Evolutionary conservation across 1,140 invertebrate genomes (phyloP).

Genomic region (Drosophila prosaltans): DNA sequence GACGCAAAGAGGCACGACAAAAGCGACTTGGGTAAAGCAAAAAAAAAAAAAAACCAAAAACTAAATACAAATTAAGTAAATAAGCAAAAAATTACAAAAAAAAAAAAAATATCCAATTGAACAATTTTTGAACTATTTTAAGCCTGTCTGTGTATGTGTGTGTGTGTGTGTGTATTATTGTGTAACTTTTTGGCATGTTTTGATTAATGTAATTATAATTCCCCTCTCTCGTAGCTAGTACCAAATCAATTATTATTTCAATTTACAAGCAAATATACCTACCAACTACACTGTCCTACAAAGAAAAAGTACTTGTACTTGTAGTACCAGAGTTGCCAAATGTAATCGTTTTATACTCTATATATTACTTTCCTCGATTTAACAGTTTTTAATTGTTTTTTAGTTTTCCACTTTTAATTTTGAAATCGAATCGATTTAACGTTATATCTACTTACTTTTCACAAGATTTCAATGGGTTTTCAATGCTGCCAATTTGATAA

Average conservation of each 20-base stretch:
- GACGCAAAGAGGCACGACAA: slow-evolving; percentile 86
- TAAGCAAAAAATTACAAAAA: slow-evolving; percentile 14
- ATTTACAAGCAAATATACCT: not conserved
- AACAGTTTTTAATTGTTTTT: too few species aligned
- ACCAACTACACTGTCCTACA: not conserved
- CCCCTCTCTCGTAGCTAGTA: not conserved
- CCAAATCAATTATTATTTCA: too few species aligned
- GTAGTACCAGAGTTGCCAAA: not conserved
- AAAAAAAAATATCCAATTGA: not conserved
- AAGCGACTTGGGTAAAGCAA: slow-evolving; percentile 85
- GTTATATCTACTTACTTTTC: too few species aligned
- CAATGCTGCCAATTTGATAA: too few species aligned
- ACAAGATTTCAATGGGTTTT: too few species aligned
- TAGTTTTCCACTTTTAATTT: too few species aligned
- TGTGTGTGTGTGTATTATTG: slow-evolving; percentile 31
- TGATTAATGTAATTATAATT: slow-evolving; percentile 8
- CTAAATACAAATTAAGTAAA: slow-evolving; percentile 28
- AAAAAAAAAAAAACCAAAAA: slow-evolving; percentile 27
- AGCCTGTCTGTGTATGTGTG: slow-evolving; percentile 10
- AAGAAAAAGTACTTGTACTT: not conserved
- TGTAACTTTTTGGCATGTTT: slow-evolving; percentile 26
- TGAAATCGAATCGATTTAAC: too few species aligned
- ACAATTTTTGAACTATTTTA: slow-evolving; percentile 12
- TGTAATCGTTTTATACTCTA: not conserved
- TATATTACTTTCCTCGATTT: too few species aligned